phyloP scores from a whole-genome alignment of 1,140 invertebrate genomes.

The Stegodyphus mimosarum region DNA sequence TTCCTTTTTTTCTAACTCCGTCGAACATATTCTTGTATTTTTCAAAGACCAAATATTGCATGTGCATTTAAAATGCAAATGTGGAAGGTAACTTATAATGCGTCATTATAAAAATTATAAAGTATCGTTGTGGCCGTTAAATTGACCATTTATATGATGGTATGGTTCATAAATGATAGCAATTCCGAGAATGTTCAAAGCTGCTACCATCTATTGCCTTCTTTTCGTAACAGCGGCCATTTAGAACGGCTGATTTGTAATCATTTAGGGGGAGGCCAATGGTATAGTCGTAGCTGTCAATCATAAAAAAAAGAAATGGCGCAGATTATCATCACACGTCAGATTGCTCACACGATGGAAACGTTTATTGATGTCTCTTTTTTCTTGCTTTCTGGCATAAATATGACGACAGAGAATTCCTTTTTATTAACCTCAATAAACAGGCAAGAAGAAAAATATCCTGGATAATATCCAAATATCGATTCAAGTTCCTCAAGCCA shows the following conservation, averaged over 20 bases:
- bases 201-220: not conserved
- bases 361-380: not conserved
- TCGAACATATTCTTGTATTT: no score
- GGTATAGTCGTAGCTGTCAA: conserved; percentile 2
- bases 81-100: no score
- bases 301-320: conserved; percentile 11
- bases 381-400: not conserved
- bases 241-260: no score
- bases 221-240: conserved; percentile 1
- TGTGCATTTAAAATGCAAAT: no score
- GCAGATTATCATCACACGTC: not conserved
- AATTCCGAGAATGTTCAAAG: not conserved
- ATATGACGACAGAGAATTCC: not conserved
- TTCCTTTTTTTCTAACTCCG: no score
- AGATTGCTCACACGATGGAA: not conserved
- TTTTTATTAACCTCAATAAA: conserved; percentile 10
- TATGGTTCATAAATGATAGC: conserved; percentile 2
- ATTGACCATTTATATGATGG: conserved; percentile 2
- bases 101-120: not conserved
- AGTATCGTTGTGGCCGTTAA: conserved; percentile 1
- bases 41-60: no score
- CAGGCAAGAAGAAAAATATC: not conserved
- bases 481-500: not conserved
- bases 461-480: conserved; percentile 40
- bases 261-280: no score